Base-by-base conservation (phyloP, 2,797 vertebrate species). In the Notolepis coatsorum region DNA sequence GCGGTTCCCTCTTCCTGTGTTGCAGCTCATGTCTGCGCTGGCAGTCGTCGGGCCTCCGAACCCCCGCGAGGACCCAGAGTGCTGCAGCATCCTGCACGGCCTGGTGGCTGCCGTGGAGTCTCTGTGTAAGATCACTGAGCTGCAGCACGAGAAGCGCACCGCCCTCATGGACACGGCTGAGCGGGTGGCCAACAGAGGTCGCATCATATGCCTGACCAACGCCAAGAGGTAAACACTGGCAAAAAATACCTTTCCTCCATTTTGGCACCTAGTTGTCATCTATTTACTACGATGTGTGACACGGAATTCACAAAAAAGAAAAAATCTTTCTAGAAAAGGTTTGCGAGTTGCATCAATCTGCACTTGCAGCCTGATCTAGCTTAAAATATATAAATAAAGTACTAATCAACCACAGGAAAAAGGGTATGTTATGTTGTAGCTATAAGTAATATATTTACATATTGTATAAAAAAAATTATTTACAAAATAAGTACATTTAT, bases 191-290 rank as follows among this genome's bases (percentile, higher is more conserved):
- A 99, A 99, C 56, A 85, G 97, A 45, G 98, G 98, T 10, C 93
- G 98, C 9, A 97, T 99, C 50, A 96, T 99, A 82, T 99, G 97
- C 67, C 92, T 99, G 52, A 99, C 98, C 57, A 98, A 99, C 28
- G 97, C 97, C 6, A 99, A 99, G 85, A 99, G 98, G 98, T 98
- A 61, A 83, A 41, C 45, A 54, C 27, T 9, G 8, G 7, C 25
- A 7, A 21, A 21, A 25, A 46, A 46, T 17, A 5, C 23, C 6
- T 25, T 24, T 17, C 21, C 18, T 33, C 7, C n/a, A 10, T 2
- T 50, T 21, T 25, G 12, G 4, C 24, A 28, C n/a, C n/a, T 4
- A n/a, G n/a, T n/a, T n/a, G n/a, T n/a, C n/a, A n/a, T n/a, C n/a
- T n/a, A n/a, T n/a, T n/a, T n/a, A n/a, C n/a, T n/a, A n/a, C n/a